These are phyloP conservation scores for Microcebus tavaratra DNA, from an alignment of 2,113 vertebrate species.

Conservation along the genomic window DNA sequence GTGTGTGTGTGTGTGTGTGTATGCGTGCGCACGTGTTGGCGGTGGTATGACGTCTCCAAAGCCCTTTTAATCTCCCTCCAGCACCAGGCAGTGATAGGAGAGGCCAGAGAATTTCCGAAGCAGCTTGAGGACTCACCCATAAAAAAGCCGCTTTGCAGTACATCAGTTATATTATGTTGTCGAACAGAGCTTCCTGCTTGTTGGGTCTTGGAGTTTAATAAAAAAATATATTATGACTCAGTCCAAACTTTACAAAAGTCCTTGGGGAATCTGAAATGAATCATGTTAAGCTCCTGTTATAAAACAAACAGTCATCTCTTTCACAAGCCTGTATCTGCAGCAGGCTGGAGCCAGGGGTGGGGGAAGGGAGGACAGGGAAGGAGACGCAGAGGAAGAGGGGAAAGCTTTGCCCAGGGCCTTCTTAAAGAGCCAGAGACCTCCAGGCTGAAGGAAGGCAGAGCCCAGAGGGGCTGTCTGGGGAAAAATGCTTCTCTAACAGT, in stretches of 20 bases:
- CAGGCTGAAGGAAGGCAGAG: not conserved
- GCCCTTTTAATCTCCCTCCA: conserved; percentile 39
- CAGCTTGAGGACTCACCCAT: not conserved
- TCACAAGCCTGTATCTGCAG: conserved; percentile 47
- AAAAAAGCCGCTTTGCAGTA: conserved; percentile 54
- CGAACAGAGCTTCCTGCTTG: conserved; percentile 71
- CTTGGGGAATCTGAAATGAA: conserved; percentile 76
- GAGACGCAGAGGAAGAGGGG: not conserved
- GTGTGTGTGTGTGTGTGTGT: not conserved
- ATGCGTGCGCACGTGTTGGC: not conserved
- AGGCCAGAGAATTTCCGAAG: conserved; percentile 16
- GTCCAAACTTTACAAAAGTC: conserved; percentile 76
- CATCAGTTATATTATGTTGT: conserved; percentile 72
- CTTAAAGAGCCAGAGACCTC: not conserved
- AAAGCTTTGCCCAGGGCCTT: not conserved
- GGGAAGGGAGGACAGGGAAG: not conserved
- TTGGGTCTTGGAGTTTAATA: conserved; percentile 77
- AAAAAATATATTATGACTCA: conserved; percentile 79
- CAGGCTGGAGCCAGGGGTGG: not conserved
- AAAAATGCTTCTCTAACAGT: not conserved
- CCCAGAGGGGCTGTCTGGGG: not conserved
- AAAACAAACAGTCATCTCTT: conserved; percentile 76
- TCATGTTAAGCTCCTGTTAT: conserved; percentile 75
- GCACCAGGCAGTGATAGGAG: not conserved
- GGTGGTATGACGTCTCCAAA: not conserved